Conservation (phyloP, 1,140 invertebrate genomes). For the Oscheius sp. region DNA sequence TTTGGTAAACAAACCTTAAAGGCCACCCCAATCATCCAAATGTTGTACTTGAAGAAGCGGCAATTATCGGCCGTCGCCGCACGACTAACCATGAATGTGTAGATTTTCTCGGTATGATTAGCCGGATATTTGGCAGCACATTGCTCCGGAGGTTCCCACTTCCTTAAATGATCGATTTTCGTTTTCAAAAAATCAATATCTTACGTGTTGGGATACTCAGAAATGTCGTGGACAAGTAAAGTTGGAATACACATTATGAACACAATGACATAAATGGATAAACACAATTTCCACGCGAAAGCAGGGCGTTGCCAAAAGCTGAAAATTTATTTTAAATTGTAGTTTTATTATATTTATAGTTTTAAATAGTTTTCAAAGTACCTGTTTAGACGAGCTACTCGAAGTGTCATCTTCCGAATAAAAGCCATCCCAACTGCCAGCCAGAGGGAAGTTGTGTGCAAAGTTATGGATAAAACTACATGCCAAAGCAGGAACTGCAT, state of each 20-base stretch:
- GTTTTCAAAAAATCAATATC: not conserved
- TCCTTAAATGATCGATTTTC: not conserved
- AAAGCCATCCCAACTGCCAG: constrained; percentile 58
- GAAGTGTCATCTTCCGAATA: constrained; percentile 53
- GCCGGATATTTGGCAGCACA: constrained; percentile 14
- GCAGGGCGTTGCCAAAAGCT: constrained; percentile 49
- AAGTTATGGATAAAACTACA: constrained; percentile 52
- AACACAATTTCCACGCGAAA: constrained; percentile 43
- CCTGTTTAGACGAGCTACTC: constrained; percentile 39
- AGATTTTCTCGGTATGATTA: constrained; percentile 46
- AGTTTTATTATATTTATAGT: constrained; percentile 7
- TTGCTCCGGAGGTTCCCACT: not conserved
- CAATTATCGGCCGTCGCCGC: constrained; percentile 47
- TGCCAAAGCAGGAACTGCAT: constrained; percentile 53
- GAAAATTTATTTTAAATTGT: constrained; percentile 12
- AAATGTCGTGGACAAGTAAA: constrained; percentile 51
- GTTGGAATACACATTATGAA: constrained; percentile 49
- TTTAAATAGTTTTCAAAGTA: too few relatives aligned
- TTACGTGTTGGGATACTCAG: constrained; percentile 10
- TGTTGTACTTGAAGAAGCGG: constrained; percentile 49
- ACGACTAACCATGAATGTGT: constrained; percentile 40
- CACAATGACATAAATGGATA: constrained; percentile 44
- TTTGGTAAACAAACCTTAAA: constrained; percentile 46
- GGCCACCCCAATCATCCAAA: constrained; percentile 55
- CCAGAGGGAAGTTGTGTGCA: constrained; percentile 58